Evolutionary conservation across 2,797 vertebrate species (phyloP).

Genomic region (Mastacembelus armatus): DNA sequence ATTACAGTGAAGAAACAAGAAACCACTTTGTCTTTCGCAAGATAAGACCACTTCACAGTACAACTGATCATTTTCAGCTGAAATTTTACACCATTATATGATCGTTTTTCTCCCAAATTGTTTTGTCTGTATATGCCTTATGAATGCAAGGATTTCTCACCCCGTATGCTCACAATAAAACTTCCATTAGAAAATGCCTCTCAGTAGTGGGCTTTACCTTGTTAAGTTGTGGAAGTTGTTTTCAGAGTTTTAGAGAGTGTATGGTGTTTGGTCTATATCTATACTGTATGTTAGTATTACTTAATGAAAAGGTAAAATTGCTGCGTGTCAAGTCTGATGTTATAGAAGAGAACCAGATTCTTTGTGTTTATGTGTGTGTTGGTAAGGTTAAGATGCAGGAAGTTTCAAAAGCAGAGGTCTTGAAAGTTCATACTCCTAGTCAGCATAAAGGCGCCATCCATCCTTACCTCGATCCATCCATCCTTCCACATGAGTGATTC

Average conservation of each 20-base stretch:
- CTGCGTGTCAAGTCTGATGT: constrained; percentile 1
- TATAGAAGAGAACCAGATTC: no score
- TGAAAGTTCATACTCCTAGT: constrained; percentile 61
- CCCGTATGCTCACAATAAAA: no score
- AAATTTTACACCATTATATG: background rate
- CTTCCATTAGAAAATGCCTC: no score
- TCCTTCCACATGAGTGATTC: background rate
- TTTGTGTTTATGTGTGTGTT: background rate
- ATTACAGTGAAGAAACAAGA: background rate
- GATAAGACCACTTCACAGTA: background rate
- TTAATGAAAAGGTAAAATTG: background rate
- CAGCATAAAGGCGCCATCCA: constrained; percentile 67
- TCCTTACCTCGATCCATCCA: constrained; percentile 43
- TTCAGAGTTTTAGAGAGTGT: background rate
- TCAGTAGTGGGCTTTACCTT: background rate
- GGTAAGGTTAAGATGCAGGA: constrained; percentile 58
- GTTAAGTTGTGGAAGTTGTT: background rate
- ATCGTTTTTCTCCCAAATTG: background rate
- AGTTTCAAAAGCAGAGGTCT: constrained; percentile 56
- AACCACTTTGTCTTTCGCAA: background rate
- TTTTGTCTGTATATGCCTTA: no score
- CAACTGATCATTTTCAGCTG: background rate
- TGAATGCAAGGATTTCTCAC: no score
- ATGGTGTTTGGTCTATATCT: constrained; percentile 1
- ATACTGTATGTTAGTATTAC: constrained; percentile 1